A percentile compares a stretch with the other conserved stretches of the same genome.
Conservation (phyloP, 2,113 vertebrate species). For the Sander lucioperca region DNA sequence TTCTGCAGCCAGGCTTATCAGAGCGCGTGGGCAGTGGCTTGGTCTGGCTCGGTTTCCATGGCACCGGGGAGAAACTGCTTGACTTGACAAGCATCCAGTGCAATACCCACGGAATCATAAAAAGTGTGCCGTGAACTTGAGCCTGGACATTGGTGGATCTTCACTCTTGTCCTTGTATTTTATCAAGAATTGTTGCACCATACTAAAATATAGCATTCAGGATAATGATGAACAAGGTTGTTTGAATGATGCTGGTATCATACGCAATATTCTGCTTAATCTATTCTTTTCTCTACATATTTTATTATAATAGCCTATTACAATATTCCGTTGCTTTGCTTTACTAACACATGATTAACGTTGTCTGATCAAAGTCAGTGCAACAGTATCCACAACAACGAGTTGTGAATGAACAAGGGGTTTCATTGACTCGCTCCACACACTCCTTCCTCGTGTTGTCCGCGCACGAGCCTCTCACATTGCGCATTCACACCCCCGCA, state of each 20-base stretch:
- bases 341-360: neutral
- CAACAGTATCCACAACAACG: slow-evolving; percentile 22
- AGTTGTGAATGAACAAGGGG: slow-evolving; percentile 75
- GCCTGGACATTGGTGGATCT: neutral
- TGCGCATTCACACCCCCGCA: slow-evolving; percentile 52
- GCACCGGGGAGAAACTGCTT: slow-evolving; percentile 68
- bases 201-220: neutral
- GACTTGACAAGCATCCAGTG: slow-evolving; percentile 22
- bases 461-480: slow-evolving; percentile 46
- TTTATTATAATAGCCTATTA: neutral
- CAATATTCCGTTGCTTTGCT: neutral
- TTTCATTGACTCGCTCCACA: slow-evolving; percentile 67
- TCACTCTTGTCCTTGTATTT: neutral
- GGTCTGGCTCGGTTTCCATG: slow-evolving; percentile 75
- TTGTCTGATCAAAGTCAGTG: slow-evolving; percentile 21
- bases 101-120: neutral
- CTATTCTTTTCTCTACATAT: neutral
- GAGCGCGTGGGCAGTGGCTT: slow-evolving; percentile 65
- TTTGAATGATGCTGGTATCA: neutral
- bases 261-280: neutral
- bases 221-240: neutral
- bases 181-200: neutral
- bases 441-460: slow-evolving; percentile 49
- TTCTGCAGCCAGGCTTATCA: slow-evolving; percentile 69
- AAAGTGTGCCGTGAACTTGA: neutral